Conservation (phyloP, 1,140 invertebrate genomes). For the Ylistrum balloti region DNA sequence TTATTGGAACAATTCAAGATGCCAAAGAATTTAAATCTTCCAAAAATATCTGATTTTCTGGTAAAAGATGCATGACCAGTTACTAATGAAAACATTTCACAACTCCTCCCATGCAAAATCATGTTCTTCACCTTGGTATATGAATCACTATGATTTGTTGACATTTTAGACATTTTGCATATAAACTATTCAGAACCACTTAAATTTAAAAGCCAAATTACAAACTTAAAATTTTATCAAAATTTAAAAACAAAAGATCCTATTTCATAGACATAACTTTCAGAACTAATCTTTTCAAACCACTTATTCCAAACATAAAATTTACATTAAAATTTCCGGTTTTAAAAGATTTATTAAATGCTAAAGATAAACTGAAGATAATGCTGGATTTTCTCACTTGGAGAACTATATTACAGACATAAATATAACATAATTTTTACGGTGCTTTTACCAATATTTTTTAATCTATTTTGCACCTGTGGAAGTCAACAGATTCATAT, state of each 20-base stretch:
- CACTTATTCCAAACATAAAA: not conserved
- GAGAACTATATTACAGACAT: not conserved
- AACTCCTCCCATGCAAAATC: no score
- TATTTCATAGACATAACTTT: not conserved
- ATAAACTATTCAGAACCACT: no score
- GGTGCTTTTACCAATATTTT: not conserved
- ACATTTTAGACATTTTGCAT: no score
- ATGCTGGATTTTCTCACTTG: not conserved
- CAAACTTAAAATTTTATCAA: not conserved
- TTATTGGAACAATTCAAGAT: no score
- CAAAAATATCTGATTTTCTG: no score
- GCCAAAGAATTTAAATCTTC: no score
- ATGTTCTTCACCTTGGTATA: no score
- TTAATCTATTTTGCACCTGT: conserved; percentile 1
- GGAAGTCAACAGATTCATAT: not conserved
- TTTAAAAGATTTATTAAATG: not conserved
- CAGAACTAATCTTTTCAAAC: not conserved
- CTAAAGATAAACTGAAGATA: not conserved
- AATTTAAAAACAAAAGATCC: not conserved
- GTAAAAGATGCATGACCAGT: no score
- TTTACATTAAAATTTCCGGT: not conserved
- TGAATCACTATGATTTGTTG: no score
- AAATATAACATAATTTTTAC: not conserved
- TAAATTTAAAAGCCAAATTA: not conserved
- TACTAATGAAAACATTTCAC: no score